A percentile compares a stretch with the other conserved stretches of the same genome.
These are phyloP conservation scores for Acronicta alni DNA, from an alignment of 2,888 invertebrate species.

Conservation along the genomic window DNA sequence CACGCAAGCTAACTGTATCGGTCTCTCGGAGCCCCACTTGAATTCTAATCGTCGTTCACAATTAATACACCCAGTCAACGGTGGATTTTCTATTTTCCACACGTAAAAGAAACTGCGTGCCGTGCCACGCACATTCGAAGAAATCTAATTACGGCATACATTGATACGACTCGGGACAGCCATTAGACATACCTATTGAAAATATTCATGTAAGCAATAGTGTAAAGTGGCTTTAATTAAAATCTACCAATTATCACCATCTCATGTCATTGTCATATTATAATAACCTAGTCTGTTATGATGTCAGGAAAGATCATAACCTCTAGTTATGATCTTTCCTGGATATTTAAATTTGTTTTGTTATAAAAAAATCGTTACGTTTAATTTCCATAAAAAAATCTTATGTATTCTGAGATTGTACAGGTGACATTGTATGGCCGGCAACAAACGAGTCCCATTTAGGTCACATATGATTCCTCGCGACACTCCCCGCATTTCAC, in stretches of 20 bases:
- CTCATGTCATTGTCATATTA: constrained; percentile 5
- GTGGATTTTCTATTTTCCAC: constrained; percentile 89
- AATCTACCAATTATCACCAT: neutral
- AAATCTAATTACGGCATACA: constrained; percentile 80
- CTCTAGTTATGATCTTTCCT: constrained; percentile 17
- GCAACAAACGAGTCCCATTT: constrained; percentile 84
- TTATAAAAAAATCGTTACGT: constrained; percentile 5
- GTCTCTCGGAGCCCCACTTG: constrained; percentile 77
- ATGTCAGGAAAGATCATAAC: constrained; percentile 28
- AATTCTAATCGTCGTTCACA: constrained; percentile 86
- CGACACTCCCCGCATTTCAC: constrained; percentile 86
- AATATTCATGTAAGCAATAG: constrained; percentile 8
- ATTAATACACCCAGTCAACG: constrained; percentile 88
- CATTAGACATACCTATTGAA: constrained; percentile 30
- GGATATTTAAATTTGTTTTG: constrained; percentile 7
- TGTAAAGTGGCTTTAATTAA: neutral
- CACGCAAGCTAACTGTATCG: constrained; percentile 87
- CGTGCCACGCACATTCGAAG: constrained; percentile 77
- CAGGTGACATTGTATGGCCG: constrained; percentile 67
- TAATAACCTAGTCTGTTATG: constrained; percentile 14
- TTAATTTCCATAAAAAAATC: constrained; percentile 65
- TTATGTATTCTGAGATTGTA: constrained; percentile 48
- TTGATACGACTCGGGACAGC: constrained; percentile 35
- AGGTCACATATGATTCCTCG: constrained; percentile 82
- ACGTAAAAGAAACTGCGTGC: constrained; percentile 88